phyloP scores from a whole-genome alignment of 2,113 vertebrate species.

The Tyrannus savana region DNA sequence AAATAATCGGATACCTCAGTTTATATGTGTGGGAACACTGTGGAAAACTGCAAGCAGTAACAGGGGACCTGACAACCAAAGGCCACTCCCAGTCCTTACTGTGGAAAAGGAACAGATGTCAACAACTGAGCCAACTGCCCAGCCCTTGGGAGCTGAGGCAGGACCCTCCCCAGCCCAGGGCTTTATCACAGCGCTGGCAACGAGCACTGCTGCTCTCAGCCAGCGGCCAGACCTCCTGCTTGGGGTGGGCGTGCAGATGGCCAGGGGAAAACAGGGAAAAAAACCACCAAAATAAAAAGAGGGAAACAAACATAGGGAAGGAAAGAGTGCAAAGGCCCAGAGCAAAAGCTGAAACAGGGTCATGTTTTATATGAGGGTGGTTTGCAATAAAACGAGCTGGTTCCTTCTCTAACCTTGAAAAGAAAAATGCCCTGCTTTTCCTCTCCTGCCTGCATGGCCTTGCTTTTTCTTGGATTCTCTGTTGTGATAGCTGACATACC shows the following conservation, averaged over 20 bases:
- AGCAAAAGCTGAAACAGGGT: neutral
- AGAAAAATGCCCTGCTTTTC: neutral
- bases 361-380: neutral
- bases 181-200: neutral
- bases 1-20: neutral
- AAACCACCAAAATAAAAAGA: neutral
- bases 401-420: neutral
- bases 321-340: neutral
- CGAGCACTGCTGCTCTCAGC: neutral
- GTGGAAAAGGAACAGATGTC: conserved; percentile 15
- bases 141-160: neutral
- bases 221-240: neutral
- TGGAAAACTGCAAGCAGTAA: neutral
- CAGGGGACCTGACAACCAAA: neutral
- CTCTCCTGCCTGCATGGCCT: neutral
- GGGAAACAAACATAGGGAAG: neutral
- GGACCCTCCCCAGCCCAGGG: neutral
- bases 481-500: neutral
- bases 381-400: neutral
- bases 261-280: neutral
- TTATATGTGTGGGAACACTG: neutral
- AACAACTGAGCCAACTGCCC: neutral
- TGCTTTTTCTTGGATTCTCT: neutral
- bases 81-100: neutral
- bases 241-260: neutral